phyloP scores from a whole-genome alignment of 2,888 invertebrate genomes.

The Villa cingulata region DNA sequence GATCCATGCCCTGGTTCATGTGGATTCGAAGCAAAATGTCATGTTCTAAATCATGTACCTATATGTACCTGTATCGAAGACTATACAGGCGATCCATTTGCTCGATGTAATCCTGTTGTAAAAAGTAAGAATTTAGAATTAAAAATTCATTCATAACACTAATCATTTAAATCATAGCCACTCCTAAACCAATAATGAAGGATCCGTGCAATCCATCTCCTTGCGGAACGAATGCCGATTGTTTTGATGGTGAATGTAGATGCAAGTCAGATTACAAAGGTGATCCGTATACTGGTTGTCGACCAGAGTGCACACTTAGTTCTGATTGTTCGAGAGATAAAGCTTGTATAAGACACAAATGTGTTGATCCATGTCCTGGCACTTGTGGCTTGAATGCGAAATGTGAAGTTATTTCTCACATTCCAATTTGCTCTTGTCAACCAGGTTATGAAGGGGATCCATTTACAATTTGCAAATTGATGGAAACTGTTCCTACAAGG shows the following conservation, averaged over 20 bases:
- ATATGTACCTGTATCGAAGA: conserved; percentile 63
- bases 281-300: conserved; percentile 50
- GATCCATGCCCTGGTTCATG: conserved; percentile 77
- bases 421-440: conserved; percentile 59
- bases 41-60: conserved; percentile 67
- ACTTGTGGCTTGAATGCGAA: conserved; percentile 58
- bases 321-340: conserved; percentile 54
- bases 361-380: conserved; percentile 60
- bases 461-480: conserved; percentile 42
- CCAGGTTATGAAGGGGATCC: conserved; percentile 58
- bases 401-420: conserved; percentile 60
- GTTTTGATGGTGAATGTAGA: conserved; percentile 53
- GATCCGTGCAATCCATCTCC: conserved; percentile 58
- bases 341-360: conserved; percentile 57
- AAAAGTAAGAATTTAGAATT: conserved; percentile 21
- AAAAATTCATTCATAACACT: not conserved
- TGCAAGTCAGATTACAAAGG: conserved; percentile 60
- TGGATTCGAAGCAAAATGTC: conserved; percentile 64
- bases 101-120: conserved; percentile 50
- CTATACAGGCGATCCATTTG: conserved; percentile 65
- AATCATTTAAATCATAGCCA: conserved; percentile 25
- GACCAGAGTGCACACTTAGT: conserved; percentile 62
- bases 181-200: conserved; percentile 32
- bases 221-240: conserved; percentile 62
- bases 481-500: conserved; percentile 21